Evolutionary conservation across 1,140 invertebrate genomes (phyloP).

Genomic region (Portunus trituberculatus): DNA sequence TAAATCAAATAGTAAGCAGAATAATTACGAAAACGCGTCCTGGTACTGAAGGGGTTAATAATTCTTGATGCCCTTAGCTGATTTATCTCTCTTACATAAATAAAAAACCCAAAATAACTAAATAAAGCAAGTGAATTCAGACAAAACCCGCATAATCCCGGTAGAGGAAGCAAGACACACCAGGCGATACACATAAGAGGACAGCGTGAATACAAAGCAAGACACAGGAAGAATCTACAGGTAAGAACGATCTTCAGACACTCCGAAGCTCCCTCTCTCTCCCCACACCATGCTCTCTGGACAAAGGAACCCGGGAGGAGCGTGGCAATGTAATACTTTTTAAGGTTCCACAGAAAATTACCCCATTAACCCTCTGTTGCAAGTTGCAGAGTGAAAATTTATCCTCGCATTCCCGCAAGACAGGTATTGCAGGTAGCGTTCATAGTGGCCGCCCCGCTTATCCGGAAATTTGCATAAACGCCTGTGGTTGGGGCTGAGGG

Average conservation of each 20-base stretch:
- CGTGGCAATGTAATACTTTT: not conserved
- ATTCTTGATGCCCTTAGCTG: too few species aligned
- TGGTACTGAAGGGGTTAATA: too few species aligned
- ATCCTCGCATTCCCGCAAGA: not conserved
- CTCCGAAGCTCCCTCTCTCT: not conserved
- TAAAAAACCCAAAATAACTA: too few species aligned
- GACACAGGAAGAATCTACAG: not conserved
- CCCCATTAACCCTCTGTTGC: not conserved
- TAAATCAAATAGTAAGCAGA: too few species aligned
- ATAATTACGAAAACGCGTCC: too few species aligned
- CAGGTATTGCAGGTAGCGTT: not conserved
- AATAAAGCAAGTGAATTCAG: too few species aligned
- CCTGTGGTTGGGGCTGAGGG: not conserved
- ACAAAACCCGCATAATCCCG: too few species aligned
- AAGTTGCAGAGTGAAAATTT: constrained; percentile 1
- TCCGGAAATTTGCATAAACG: not conserved
- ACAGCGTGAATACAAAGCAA: not conserved
- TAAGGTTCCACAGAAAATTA: not conserved
- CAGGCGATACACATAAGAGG: not conserved
- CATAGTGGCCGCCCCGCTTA: not conserved
- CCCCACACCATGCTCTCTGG: not conserved
- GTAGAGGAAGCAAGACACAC: too few species aligned
- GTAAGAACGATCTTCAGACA: not conserved
- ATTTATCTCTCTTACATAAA: too few species aligned
- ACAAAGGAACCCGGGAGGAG: not conserved